Percentiles rank a stretch among this genome's conserved stretches.
Evolutionary conservation across 1,140 invertebrate species (phyloP).

Genomic region (Drosophila dunni): DNA sequence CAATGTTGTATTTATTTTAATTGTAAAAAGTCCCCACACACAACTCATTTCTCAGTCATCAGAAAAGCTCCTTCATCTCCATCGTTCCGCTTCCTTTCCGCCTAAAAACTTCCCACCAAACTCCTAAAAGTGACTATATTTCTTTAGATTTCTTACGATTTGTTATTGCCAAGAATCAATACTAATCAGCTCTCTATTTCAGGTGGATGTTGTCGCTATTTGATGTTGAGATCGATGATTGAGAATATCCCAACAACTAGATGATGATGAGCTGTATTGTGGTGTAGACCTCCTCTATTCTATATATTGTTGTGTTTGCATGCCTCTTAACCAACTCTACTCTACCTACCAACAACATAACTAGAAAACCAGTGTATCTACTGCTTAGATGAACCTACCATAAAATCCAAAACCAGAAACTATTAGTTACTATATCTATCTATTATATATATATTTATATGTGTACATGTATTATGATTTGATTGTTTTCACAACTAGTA

Average conservation of each 20-base stretch:
- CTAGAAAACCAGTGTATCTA: constrained; percentile 45
- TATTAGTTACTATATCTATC: constrained; percentile 25
- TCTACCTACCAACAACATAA: constrained; percentile 60
- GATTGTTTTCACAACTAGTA: constrained; percentile 15
- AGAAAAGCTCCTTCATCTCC: constrained; percentile 20
- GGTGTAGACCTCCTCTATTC: constrained; percentile 73
- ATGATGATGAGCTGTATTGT: constrained; percentile 33
- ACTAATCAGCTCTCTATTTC: constrained; percentile 83
- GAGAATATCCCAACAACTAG: constrained; percentile 28
- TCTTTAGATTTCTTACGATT: constrained; percentile 6
- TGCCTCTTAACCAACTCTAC: constrained; percentile 66
- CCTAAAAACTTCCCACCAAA: constrained; percentile 5
- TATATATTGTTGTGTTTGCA: constrained; percentile 80
- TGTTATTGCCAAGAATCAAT: constrained; percentile 57
- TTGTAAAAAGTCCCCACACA: constrained; percentile 8
- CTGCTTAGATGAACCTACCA: constrained; percentile 36
- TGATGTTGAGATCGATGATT: constrained; percentile 59
- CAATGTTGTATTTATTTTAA: constrained; percentile 75
- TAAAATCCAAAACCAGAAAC: constrained; percentile 25
- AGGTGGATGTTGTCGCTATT: constrained; percentile 71
- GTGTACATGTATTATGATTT: constrained; percentile 27
- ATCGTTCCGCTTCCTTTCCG: not conserved
- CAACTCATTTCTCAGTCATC: constrained; percentile 16
- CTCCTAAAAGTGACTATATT: not conserved
- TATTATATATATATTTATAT: constrained; percentile 29